Evolutionary conservation across 2,888 invertebrate genomes (phyloP).

Genomic region (Linyphia triangularis): DNA sequence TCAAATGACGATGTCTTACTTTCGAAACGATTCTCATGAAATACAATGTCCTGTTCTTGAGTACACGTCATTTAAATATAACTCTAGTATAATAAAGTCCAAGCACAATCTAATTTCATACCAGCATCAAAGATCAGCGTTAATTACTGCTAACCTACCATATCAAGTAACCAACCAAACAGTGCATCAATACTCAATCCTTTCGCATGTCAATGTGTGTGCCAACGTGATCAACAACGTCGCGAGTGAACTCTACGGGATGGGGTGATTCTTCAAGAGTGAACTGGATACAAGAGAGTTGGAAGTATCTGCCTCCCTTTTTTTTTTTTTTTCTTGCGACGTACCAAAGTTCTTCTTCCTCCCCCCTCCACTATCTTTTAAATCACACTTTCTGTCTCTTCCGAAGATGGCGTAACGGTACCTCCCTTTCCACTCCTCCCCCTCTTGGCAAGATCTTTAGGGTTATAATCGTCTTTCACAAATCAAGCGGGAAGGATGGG

Average conservation of each 20-base stretch:
- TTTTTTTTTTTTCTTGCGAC: constrained; percentile 21
- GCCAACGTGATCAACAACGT: constrained; percentile 52
- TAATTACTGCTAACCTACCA: no score
- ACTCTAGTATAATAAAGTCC: no score
- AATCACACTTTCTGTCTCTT: constrained; percentile 34
- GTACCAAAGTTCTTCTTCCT: constrained; percentile 56
- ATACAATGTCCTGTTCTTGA: no score
- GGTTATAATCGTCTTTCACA: constrained; percentile 47
- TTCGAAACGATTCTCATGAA: no score
- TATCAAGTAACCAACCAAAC: no score
- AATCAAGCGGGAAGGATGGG: background rate
- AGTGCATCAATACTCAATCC: background rate
- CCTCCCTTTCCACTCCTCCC: background rate
- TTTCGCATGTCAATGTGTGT: constrained; percentile 29
- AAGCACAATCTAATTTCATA: no score
- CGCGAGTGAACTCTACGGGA: background rate
- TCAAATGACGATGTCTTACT: no score
- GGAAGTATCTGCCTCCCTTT: constrained; percentile 42
- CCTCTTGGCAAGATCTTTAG: constrained; percentile 42
- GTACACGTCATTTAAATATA: no score
- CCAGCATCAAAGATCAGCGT: no score
- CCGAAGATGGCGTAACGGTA: constrained; percentile 39
- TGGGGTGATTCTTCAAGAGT: constrained; percentile 35
- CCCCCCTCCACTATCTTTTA: constrained; percentile 34
- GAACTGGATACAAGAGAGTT: constrained; percentile 51